phyloP scores from a whole-genome alignment of 2,888 invertebrate genomes.

The Leptogaster cylindrica region DNA sequence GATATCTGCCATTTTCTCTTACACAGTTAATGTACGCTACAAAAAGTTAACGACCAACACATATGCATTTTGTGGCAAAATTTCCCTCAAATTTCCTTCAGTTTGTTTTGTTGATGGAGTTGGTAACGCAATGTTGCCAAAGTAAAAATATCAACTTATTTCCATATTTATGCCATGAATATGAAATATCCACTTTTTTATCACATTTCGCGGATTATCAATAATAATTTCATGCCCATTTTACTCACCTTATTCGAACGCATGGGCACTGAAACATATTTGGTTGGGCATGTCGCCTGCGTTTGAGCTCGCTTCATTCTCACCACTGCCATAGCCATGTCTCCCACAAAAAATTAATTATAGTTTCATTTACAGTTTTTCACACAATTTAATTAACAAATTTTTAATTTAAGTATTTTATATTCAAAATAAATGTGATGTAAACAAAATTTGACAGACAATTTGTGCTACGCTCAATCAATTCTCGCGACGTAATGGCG shows the following conservation, averaged over 20 bases:
- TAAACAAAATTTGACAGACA: too few species aligned
- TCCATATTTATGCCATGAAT: background rate
- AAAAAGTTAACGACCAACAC: background rate
- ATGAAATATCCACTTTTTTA: background rate
- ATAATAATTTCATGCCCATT: background rate
- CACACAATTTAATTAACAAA: too few species aligned
- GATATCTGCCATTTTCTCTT: constrained; percentile 35
- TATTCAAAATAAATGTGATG: too few species aligned
- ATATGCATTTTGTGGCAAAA: background rate
- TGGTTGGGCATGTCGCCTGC: constrained; percentile 39
- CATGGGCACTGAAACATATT: constrained; percentile 10
- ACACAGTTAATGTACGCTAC: constrained; percentile 10
- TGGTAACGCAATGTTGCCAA: constrained; percentile 21
- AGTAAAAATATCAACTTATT: background rate
- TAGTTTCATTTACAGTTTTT: too few species aligned
- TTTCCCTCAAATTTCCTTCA: constrained; percentile 16
- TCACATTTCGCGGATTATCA: background rate
- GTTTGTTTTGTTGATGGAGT: constrained; percentile 27
- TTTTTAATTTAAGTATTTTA: too few species aligned
- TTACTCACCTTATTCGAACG: constrained; percentile 6
- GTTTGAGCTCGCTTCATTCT: constrained; percentile 48
- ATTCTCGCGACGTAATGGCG: too few species aligned
- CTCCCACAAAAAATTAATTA: too few species aligned
- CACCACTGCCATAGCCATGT: constrained; percentile 49
- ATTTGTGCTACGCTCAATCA: too few species aligned